These are phyloP conservation scores for Trichoplusia ni DNA, from an alignment of 1,140 invertebrate genomes.

Conservation along the genomic window DNA sequence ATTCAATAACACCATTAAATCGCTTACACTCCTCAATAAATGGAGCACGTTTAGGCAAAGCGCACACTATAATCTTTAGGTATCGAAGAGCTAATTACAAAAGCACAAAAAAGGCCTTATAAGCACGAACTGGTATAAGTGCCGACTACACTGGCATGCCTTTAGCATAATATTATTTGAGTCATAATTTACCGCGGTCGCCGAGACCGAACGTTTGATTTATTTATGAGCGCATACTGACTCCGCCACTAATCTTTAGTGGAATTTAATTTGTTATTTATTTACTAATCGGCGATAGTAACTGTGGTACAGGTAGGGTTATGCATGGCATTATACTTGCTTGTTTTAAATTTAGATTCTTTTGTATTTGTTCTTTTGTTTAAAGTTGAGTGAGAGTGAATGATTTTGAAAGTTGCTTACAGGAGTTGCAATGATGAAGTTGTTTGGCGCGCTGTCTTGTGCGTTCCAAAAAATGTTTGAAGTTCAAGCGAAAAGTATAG, in stretches of 20 bases:
- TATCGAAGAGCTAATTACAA: constrained; percentile 25
- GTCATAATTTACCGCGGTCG: constrained; percentile 61
- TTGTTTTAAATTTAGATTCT: neutral
- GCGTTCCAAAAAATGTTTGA: too few relatives aligned
- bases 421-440: too few relatives aligned
- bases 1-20: neutral
- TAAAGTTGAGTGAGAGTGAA: too few relatives aligned
- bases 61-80: constrained; percentile 19
- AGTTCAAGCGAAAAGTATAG: too few relatives aligned
- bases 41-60: neutral
- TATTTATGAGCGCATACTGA: constrained; percentile 62
- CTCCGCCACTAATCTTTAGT: constrained; percentile 67
- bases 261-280: constrained; percentile 76
- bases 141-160: constrained; percentile 43
- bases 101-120: constrained; percentile 21
- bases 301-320: constrained; percentile 48
- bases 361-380: too few relatives aligned
- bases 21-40: neutral
- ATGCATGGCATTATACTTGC: constrained; percentile 36
- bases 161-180: constrained; percentile 72
- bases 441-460: too few relatives aligned
- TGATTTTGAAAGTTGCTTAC: too few relatives aligned
- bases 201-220: constrained; percentile 59
- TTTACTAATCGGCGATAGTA: constrained; percentile 63
- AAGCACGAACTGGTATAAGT: constrained; percentile 32